Evolutionary conservation across 2,888 invertebrate species (phyloP), one percentile per base, ranked within the genome.

Genomic region (Microctonus hyperodae): DNA sequence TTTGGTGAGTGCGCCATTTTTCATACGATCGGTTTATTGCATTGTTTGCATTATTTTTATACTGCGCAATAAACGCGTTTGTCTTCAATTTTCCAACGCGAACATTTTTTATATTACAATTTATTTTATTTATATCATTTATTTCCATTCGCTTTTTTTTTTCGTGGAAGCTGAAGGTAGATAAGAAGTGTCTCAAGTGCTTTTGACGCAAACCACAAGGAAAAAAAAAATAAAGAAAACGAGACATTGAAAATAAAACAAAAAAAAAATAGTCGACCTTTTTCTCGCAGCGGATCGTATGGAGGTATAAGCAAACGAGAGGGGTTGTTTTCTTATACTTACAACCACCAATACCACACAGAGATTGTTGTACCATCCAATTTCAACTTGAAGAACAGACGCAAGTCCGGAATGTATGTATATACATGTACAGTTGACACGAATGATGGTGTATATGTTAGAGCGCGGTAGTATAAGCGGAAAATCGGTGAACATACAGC

Each of bases 311-410:
- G 55, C 53, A 53, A 63, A 63, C 53, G 37, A 53, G 56, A 56
- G 48, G 57, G 31, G 33, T 33, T 20, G 31, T 55, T 31, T 25
- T 44, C n/a, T 28, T 23, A 23, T 44, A 23, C 20, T 40, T 16
- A 23, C 25, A 16, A 25, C 40, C n/a, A 56, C 13, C 16, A 33
- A 53, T 23, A 53, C 58, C 31, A 13, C 44, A 50, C 57, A 20
- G 48, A 58, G 64, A 64, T 64, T 64, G 35, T 56, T 57, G 33
- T 57, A 57, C 50, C 48, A 50, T 64, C 57, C 64, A 58, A 64
- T 64, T 64, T 48, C 28, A 50, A 50, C 20, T 60, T 60, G 22
- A 60, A 23, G 28, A n/a, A 44, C 33, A 50, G 64, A 57, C 50
- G 58, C n/a, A 64, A 35, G 28, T 16, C n/a, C 25, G 13, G 22